Evolutionary conservation across 2,113 vertebrate genomes (phyloP), one percentile per base, ranked within the genome.

Genomic region (Petroica traversi): DNA sequence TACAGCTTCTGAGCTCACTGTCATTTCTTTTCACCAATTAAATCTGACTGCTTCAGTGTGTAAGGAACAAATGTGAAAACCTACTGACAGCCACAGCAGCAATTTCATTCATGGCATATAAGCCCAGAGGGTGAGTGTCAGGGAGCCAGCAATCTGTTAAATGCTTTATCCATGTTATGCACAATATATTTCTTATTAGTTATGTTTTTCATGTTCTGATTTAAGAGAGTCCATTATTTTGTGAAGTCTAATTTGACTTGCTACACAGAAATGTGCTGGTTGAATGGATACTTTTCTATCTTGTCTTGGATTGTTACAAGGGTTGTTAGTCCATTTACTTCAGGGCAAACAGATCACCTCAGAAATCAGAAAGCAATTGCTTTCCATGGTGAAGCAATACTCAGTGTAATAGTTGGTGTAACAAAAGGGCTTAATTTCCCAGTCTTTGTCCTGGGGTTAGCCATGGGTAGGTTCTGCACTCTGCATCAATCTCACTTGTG

Each of bases 11-110:
- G 36, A 91, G 48, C 74, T 87, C 19, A 13, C 62, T 94, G 89
- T 83, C 81, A 57, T 86, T 94, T 89, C 71, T 89, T 93, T 88
- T 63, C 82, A 77, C 63, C 89, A 94, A 90, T 92, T 96, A 96
- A 96, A 77, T 74, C 49, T 85, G 74, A 88, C 79, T 83, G 67
- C 31, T 88, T 77, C 59, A 36, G 55, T 77, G 48, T 83, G 23
- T 78, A 85, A 80, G 51, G 82, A 72, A 48, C 67, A 96, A 95
- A 93, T 77, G 51, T 18, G 67, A 90, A 92, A 94, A 77, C n/a
- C n/a, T 40, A 63, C 71, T 88, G 85, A 91, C 92, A 92, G 48
- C 36, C 29, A 14, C 33, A 48, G 62, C 3, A 83, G 82, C 61
- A 90, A 77, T 96, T 94, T 92, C 78, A 88, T 88, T 95, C 75